phyloP scores from a whole-genome alignment of 2,113 vertebrate genomes.

The Agelaius tricolor region DNA sequence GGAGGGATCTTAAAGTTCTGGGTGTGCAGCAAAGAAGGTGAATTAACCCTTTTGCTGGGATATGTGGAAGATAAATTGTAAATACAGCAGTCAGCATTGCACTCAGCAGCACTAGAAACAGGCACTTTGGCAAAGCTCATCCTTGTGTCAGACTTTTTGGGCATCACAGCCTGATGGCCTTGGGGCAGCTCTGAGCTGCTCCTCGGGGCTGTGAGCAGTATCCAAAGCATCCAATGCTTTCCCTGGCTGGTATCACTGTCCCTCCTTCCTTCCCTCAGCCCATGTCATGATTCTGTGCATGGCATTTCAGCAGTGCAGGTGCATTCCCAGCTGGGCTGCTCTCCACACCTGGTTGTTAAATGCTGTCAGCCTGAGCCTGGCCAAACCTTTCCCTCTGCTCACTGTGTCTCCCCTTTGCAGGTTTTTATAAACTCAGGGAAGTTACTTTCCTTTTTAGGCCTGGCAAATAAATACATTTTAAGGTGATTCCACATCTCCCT shows the following conservation, averaged over 20 bases:
- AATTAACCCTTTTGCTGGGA: not conserved
- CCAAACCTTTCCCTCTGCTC: not conserved
- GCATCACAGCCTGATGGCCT: rapidly evolving
- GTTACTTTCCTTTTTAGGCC: not conserved
- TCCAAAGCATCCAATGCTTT: rapidly evolving
- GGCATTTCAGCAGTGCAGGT: not conserved
- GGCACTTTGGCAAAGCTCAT: not conserved
- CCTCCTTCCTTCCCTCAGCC: not conserved
- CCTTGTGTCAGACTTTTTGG: not conserved
- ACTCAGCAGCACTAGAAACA: not conserved
- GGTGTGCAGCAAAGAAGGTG: not conserved
- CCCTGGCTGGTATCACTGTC: not conserved
- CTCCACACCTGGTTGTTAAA: rapidly evolving
- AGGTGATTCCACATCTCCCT: not conserved
- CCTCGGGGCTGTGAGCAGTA: not conserved
- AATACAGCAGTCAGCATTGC: not conserved
- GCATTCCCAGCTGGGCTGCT: not conserved
- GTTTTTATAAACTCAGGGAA: not conserved
- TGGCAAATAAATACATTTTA: not conserved
- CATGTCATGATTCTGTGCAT: not conserved
- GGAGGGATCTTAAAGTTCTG: not conserved
- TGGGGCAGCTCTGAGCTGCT: not conserved
- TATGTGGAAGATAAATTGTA: not conserved
- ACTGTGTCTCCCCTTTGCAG: rapidly evolving
- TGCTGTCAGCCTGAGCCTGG: not conserved